These are phyloP conservation scores for Acanthopagrus latus DNA, from an alignment of 2,797 vertebrate genomes.

Conservation along the genomic window DNA sequence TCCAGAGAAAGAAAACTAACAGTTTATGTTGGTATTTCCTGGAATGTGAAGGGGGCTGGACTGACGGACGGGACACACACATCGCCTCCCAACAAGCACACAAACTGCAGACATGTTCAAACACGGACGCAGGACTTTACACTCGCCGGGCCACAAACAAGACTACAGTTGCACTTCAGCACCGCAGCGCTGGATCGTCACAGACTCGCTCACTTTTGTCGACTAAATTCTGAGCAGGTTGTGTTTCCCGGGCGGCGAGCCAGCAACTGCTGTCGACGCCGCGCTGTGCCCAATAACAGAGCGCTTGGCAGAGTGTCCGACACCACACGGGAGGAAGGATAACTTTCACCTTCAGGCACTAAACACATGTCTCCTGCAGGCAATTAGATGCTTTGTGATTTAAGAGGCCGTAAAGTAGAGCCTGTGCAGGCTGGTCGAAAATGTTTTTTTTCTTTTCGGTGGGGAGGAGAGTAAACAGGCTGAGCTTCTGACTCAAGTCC, in stretches of 20 bases:
- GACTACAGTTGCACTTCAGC: conserved; percentile 30
- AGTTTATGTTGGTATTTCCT: conserved; percentile 85
- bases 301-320: conserved; percentile 58
- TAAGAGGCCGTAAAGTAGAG: conserved; percentile 37
- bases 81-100: conserved; percentile 61
- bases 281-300: conserved; percentile 41
- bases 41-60: conserved; percentile 78
- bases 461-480: conserved; percentile 34
- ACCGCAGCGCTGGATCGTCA: neutral
- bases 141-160: conserved; percentile 65
- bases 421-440: conserved; percentile 47
- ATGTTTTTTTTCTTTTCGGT: conserved; percentile 15
- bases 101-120: conserved; percentile 69
- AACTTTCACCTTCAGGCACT: conserved; percentile 69
- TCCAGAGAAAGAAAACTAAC: conserved; percentile 46
- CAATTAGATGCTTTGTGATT: conserved; percentile 62
- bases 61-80: conserved; percentile 57
- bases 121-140: conserved; percentile 52
- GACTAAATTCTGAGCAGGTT: conserved; percentile 47
- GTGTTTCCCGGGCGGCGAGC: conserved; percentile 43
- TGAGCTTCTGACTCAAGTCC: conserved; percentile 33
- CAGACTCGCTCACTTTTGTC: conserved; percentile 41
- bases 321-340: conserved; percentile 33
- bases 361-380: conserved; percentile 56
- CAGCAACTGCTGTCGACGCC: conserved; percentile 41